Evolutionary conservation across 2,888 invertebrate species (phyloP), one percentile per base, ranked within the genome.

Genomic region (Troides oblongomaculatus): DNA sequence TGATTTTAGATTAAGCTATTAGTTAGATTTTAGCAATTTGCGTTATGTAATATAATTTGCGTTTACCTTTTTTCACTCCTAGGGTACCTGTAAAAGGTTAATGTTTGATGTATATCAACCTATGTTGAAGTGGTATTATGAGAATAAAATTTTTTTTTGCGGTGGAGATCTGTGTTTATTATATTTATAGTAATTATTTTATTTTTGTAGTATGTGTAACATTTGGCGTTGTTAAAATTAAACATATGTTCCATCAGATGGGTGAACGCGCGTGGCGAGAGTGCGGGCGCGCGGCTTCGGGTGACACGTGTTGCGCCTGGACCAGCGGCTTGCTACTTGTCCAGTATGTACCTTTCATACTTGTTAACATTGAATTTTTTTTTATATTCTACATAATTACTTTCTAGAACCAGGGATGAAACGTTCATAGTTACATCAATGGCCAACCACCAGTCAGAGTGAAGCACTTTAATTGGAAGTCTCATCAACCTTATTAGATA

Each of bases 191-290:
- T 17, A 18, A 50, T 12, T 12, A 14, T 50, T 50, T 18, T 50
- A 18, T 50, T 50, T 50, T 14, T 50, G 50, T 50, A 50, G 17
- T 50, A 50, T 50, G 50, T 50, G 5, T 50, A 18, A 50, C 14
- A 17, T 50, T 68, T 62, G 58, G 46, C 63, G n/a, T 60, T 2
- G 56, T 77, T 77, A 85, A 89, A 89, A 90, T 81, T 66, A 66
- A 78, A 87, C 76, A 73, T 73, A 73, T 87, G 86, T 92, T 91
- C 77, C 86, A 30, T 30, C 30, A 92, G 92, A 92, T 92, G 92
- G 92, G 84, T 80, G 89, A 84, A 76, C 83, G 84, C 81, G 85
- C 85, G 82, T 84, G 85, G 84, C 84, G 85, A 83, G 81, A 83
- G 81, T 84, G 82, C 87, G 84, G 84, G 86, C 85, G 84, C 81